Base-by-base conservation (phyloP, 2,113 vertebrate genomes). In the Rhinogobius similis region DNA sequence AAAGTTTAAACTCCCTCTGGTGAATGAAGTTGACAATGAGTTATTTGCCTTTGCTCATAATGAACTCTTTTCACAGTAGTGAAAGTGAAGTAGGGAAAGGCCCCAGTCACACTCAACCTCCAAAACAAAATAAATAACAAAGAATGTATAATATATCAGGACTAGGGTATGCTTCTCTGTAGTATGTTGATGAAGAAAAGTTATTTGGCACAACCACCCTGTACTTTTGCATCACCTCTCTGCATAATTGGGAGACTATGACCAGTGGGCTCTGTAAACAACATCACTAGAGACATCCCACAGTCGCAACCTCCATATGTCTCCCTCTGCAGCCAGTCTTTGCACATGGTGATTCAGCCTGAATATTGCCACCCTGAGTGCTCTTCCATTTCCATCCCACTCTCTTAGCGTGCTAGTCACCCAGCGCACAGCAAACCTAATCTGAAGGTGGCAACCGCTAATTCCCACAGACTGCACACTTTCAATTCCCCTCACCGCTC, bases 371-470 rank as follows among this genome's bases (percentile, higher is more conserved):
- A 39, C 55, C 63, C 64, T 53, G 67, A 62, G 68, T 75, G 56
- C 78, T 69, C 67, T 58, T 62, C 64, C 73, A 18, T 41, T 61
- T 68, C 61, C 70, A 66, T 71, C 72, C 63, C 68, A 65, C 64
- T 75, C 58, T 52, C 62, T 67, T 6, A n/a, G 36, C 12, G 24
- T 62, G 74, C 66, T 29, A 70, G 32, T 55, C 62, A 76, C 75
- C 67, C 64, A 63, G 41, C 76, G 78, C 39, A 63, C 73, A 75
- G 67, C 44, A 26, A 75, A 36, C 62, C 53, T 71, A 77, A 81
- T 78, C 73, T 72, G 75, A 73, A 70, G 66, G 78, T 70, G 77
- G 74, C 72, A 69, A 20, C 74, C 56, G 69, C 72, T 79, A 82
- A 83, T 86, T 86, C 76, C 67, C 75, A 39, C 38, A 48, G 64